Conservation (phyloP, 1,140 invertebrate genomes). For the Homarus americanus region DNA sequence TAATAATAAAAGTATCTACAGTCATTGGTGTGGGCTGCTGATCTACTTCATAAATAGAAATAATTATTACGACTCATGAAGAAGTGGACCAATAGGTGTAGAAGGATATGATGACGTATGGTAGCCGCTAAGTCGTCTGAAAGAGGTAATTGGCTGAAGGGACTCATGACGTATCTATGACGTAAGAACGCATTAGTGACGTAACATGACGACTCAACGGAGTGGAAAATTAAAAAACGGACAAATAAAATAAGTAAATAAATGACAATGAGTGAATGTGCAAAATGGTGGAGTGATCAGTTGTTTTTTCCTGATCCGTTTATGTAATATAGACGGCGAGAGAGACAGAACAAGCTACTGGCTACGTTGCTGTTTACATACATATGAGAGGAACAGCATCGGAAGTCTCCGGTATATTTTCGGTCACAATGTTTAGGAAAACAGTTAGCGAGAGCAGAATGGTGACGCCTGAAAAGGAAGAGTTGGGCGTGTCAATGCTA, state of each 20-base stretch:
- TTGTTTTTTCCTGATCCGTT: slow-evolving; percentile 40
- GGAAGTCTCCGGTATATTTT: slow-evolving; percentile 84
- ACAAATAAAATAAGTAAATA: slow-evolving; percentile 29
- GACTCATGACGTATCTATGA: slow-evolving; percentile 34
- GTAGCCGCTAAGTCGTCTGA: slow-evolving; percentile 64
- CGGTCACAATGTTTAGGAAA: slow-evolving; percentile 84
- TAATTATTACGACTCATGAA: slow-evolving; percentile 6
- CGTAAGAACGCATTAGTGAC: slow-evolving; percentile 16
- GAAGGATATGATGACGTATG: slow-evolving; percentile 15
- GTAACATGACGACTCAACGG: slow-evolving; percentile 55
- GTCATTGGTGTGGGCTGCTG: slow-evolving; percentile 26
- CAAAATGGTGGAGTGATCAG: slow-evolving; percentile 38
- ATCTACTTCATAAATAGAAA: slow-evolving; percentile 12
- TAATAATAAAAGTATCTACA: slow-evolving; percentile 11
- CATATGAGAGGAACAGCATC: slow-evolving; percentile 93
- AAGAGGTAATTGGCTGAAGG: slow-evolving; percentile 16
- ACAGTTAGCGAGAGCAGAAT: slow-evolving; percentile 86
- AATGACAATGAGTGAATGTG: slow-evolving; percentile 53
- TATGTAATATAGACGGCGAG: slow-evolving; percentile 37
- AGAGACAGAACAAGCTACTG: slow-evolving; percentile 56
- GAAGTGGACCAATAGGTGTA: slow-evolving; percentile 8
- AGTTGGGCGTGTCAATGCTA: slow-evolving; percentile 55
- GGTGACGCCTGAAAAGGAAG: slow-evolving; percentile 82
- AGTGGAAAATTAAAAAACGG: slow-evolving; percentile 25
- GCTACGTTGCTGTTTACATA: slow-evolving; percentile 79